Evolutionary conservation across 2,113 vertebrate species (phyloP), one percentile per base, ranked within the genome.

Genomic region (Chloroceryle aenea): DNA sequence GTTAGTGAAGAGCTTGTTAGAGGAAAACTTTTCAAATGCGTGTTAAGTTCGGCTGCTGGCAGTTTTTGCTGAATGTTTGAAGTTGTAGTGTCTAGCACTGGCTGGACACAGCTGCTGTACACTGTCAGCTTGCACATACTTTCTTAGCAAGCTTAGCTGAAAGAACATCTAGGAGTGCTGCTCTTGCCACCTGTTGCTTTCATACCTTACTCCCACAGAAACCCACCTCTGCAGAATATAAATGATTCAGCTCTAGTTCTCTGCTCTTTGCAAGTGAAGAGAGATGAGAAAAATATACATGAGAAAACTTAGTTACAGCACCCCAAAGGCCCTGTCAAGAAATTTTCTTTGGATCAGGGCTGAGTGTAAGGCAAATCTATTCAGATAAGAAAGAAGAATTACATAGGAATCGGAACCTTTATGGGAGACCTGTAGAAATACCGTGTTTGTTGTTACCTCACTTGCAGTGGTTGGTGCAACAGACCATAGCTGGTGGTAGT

Each of bases 21-120:
- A 87, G 61, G 59, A 96, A 89, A 93, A 56, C 20, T 75, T 94
- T 63, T 64, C 27, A 69, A 5, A 38, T 34, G 32, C 2, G 2
- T 32, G 21, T n/a, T 69, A 52, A 48, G 38, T 85, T 89, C 10
- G 14, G 42, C 87, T 87, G 52, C 71, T 87, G 52, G 74, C 66
- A 72, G 38, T 40, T 67, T 62, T 71, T 87, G 45, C 43, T n/a
- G n/a, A 53, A 20, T 38, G 30, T 62, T 95, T 79, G 48, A 30
- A 72, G 78, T 25, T 43, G 38, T 22, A 14, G 67, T n/a, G 52
- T 61, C 68, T 66, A 72, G 30, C 53, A 14, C n/a, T 56, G 78
- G 77, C 73, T 82, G 73, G 85, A 69, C 81, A 25, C 89, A 96
- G 87, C 93, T 97, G 94, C 82, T 92, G 58, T 59, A 10, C 21